Evolutionary conservation across 2,113 vertebrate genomes (phyloP).

Genomic region (Scatophagus argus): DNA sequence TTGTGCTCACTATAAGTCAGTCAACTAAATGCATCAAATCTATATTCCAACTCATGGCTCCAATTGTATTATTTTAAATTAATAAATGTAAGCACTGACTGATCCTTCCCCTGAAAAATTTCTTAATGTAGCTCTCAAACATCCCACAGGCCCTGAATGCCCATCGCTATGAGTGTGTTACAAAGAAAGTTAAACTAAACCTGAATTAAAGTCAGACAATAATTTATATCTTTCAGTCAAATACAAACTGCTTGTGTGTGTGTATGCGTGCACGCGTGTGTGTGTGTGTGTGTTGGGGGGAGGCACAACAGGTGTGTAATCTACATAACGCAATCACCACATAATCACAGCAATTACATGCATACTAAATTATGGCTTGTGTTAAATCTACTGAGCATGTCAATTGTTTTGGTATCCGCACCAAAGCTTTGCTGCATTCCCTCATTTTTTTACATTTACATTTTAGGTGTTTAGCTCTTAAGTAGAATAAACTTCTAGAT

Average conservation of each 20-base stretch:
- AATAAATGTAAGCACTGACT: background rate
- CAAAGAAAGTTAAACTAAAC: conserved; percentile 42
- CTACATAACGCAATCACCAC: conserved; percentile 72
- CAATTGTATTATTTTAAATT: background rate
- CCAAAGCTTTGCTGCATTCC: conserved; percentile 4
- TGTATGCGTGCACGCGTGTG: no score
- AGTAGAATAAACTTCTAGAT: background rate
- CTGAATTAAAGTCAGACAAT: conserved; percentile 47
- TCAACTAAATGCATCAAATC: conserved; percentile 26
- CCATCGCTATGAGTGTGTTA: conserved; percentile 11
- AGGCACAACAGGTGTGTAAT: conserved; percentile 66
- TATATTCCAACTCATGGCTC: background rate
- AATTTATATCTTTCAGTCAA: conserved; percentile 46
- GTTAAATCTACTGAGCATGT: conserved; percentile 50
- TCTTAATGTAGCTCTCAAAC: conserved; percentile 21
- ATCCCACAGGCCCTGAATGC: background rate
- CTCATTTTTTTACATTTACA: conserved; percentile 3
- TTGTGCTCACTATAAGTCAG: conserved; percentile 10
- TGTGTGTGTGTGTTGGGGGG: conserved; percentile 25
- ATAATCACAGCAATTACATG: conserved; percentile 76
- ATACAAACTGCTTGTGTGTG: conserved; percentile 43
- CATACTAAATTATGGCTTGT: conserved; percentile 53
- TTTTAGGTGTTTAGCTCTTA: conserved; percentile 4
- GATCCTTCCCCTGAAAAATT: conserved; percentile 18
- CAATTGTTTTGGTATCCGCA: conserved; percentile 23